Evolutionary conservation across 2,888 invertebrate species (phyloP), one percentile per base, ranked within the genome.

Genomic region (Elmis aenea): DNA sequence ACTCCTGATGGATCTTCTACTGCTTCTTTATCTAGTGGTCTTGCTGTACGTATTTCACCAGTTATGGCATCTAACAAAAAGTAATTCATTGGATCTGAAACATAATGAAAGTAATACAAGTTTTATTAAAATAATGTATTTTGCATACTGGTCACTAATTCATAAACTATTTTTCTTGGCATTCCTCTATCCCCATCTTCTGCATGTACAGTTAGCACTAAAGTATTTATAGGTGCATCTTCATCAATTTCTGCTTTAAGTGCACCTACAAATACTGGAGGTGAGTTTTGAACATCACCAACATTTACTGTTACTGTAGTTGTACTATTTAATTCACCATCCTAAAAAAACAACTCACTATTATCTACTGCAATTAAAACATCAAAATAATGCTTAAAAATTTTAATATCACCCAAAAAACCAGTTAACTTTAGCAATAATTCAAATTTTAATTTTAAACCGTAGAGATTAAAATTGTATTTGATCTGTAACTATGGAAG

Each of bases 181-280:
- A 82, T 81, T 0, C 89, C 91, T 6, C 83, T 72, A 55, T 93
- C 92, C 0, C 89, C 90, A 61, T 92, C 92, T 25, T 84, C 72
- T 0, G 92, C 92, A 58, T 81, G 80, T 5, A 90, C 73, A 1
- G 80, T 83, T 67, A 91, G 77, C 1, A 87, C 85, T 23, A 85
- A 67, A 0, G 86, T 84, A 6, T 89, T 90, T 21, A 92, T 88
- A 0, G 85, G 81, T 35, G 84, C 86, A 55, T 90, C 86, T 62
- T 92, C 92, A 13, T 77, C 73, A 16, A 91, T 75, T 13, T 89
- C 81, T 0, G 85, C 85, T 8, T 83, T 82, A 33, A 90, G 70
- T 0, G 88, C 79, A 1, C 88, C 88, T 26, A 80, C 77, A 69
- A 92, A 92, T 33, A 83, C 77, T 0, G 92, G 92, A 0, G 91